Percentiles rank a stretch among this genome's conserved stretches.
Conservation (phyloP, 2,888 invertebrate species). For the Lathronympha strigana region DNA sequence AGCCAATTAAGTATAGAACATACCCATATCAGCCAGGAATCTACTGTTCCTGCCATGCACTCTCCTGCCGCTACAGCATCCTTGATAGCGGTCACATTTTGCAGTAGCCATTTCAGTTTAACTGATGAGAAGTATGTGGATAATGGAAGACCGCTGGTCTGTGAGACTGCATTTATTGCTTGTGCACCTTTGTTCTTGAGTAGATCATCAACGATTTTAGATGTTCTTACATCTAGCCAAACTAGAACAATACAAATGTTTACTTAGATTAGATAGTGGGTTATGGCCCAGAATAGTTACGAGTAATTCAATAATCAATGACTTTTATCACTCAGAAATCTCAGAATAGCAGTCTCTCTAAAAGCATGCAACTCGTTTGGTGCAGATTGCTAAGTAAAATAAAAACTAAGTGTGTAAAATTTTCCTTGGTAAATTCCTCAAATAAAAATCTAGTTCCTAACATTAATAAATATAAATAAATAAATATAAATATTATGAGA, state of each 20-base stretch:
- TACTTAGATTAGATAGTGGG: too few relatives aligned
- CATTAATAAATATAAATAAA: too few relatives aligned
- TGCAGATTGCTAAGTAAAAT: too few relatives aligned
- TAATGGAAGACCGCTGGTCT: conserved; percentile 94
- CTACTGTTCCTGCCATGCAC: conserved; percentile 95
- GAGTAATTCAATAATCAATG: too few relatives aligned
- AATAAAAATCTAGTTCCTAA: too few relatives aligned
- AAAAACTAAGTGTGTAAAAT: too few relatives aligned
- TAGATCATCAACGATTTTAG: conserved; percentile 91
- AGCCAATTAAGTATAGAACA: neutral
- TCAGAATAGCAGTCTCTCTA: too few relatives aligned
- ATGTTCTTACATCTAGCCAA: conserved; percentile 96
- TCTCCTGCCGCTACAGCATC: conserved; percentile 87
- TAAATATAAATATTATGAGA: too few relatives aligned
- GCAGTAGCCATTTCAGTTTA: conserved; percentile 96
- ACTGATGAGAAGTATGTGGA: conserved; percentile 98
- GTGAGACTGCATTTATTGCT: conserved; percentile 70
- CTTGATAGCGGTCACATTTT: conserved; percentile 90
- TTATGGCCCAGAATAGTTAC: too few relatives aligned
- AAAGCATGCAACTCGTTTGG: too few relatives aligned
- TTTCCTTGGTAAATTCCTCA: too few relatives aligned
- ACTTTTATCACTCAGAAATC: too few relatives aligned
- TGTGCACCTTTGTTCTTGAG: conserved; percentile 69
- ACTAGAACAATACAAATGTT: conserved; percentile 80
- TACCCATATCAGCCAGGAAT: conserved; percentile 98